Evolutionary conservation across 2,797 vertebrate genomes (phyloP), one percentile per base, ranked within the genome.

Genomic region (Otolemur crassicaudatus): DNA sequence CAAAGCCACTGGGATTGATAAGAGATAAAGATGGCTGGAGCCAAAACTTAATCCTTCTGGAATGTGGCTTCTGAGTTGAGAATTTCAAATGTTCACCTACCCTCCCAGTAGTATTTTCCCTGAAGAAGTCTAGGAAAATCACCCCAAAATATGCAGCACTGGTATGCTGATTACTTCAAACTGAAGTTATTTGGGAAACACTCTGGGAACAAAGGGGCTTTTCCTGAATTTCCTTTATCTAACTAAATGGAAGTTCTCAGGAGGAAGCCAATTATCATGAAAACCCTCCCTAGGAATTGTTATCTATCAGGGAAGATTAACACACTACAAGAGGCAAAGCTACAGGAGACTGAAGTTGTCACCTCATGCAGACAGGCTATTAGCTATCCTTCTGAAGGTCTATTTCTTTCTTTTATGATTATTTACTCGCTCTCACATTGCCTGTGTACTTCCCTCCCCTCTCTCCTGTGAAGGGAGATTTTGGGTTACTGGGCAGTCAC

Each of bases 61-160:
- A 90, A 87, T 83, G 58, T 11, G 25, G 34, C 46, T 94, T 94
- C 84, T 87, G 76, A 79, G 69, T 14, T 56, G 53, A 97, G 79
- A 87, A 85, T 85, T 92, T 95, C 85, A 90, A 87, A 84, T 27
- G 23, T 61, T 76, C 58, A 72, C 23, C n/a, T 87, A 49, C 20
- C 31, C 46, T 53, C 0, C 6, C 17, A 25, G 10, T 20, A 69
- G 49, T 87, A 8, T 79, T 83, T 92, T 81, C 63, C 81, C 76
- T 58, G 53, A 58, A 34, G 22, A 2, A 25, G n/a, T 80, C 53
- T 13, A 58, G 77, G 77, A 80, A 80, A 80, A 58, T 80, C 53
- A 80, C 22, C 53, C 77, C 7, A 80, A 80, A 80, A 34, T 58
- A 58, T 37, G 22, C 77, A 58, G 53, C 53, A 58, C 16, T 80